Base-by-base conservation (phyloP, 2,888 invertebrate genomes). In the Drosophila rellima region DNA sequence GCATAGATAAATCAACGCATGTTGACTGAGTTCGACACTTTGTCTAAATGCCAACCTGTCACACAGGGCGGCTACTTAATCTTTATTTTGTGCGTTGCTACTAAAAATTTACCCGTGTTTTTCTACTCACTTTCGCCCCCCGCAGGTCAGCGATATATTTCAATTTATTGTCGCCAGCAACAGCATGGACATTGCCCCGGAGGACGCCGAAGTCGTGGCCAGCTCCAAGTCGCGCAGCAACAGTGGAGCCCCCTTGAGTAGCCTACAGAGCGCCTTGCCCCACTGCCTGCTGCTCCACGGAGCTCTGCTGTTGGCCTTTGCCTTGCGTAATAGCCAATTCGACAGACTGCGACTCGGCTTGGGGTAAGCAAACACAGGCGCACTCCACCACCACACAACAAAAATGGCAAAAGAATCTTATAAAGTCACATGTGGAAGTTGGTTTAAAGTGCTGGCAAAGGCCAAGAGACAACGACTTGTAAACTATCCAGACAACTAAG, bases 141-240 rank as follows among this genome's bases (percentile, higher is more conserved):
- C 23, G 56, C 93, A 95, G 95, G 95, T 95, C 57, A 95, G 95
- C 90, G 95, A 95, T 89, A 94, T 95, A 72, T 95, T 95, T 93
- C 95, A 95, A 91, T 96, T 96, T 92, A 95, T 92, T 67, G 92
- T 92, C 69, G 92, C 92, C 70, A 91, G 78, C 83, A 91, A 85
- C 66, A 90, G 82, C 72, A 81, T 88, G 76, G 92, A 92, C 74
- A 89, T 91, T 74, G 92, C 91, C 73, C 91, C 93, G 52, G 93
- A 93, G 82, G 93, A 92, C 57, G 90, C 92, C 69, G 93, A 93
- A 75, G 92, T 92, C 61, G 92, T 93, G n/a, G 93, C 93, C 70
- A 93, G 93, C 64, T 93, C 93, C 45, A 93, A 93, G 70, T 92
- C 92, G 44, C 90, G 92, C 76, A 92, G 92, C 69, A 92, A 92